phyloP scores from a whole-genome alignment of 1,140 invertebrate species.

The Asobara japonica region DNA sequence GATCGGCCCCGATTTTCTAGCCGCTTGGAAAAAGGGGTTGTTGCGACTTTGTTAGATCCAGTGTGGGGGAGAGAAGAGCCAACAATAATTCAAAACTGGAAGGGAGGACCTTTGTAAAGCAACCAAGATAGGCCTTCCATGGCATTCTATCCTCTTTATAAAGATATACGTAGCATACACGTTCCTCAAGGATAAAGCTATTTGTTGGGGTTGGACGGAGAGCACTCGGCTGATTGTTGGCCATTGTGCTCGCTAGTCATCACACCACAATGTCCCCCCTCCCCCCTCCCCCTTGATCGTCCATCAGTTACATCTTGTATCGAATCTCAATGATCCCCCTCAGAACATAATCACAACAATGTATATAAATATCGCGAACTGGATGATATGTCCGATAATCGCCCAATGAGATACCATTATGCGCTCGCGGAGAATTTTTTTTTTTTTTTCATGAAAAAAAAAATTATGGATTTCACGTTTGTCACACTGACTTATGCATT shows the following conservation, averaged over 20 bases:
- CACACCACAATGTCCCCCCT: constrained; percentile 3
- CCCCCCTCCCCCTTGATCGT: too few relatives aligned
- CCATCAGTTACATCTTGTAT: constrained; percentile 16
- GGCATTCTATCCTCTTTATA: constrained; percentile 3
- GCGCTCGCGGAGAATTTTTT: too few relatives aligned
- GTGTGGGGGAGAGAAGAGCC: background rate
- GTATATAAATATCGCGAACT: background rate
- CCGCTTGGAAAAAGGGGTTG: constrained; percentile 13
- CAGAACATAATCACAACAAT: background rate
- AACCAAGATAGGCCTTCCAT: constrained; percentile 12
- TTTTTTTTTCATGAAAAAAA: too few relatives aligned
- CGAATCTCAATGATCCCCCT: background rate
- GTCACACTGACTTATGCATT: too few relatives aligned
- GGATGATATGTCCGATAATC: background rate
- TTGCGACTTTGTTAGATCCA: background rate
- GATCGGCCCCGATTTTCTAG: background rate
- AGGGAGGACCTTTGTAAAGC: background rate
- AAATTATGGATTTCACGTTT: too few relatives aligned
- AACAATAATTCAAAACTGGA: constrained; percentile 28
- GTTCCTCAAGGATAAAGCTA: constrained; percentile 51
- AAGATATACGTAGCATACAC: constrained; percentile 21
- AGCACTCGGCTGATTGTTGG: constrained; percentile 59
- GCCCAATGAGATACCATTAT: too few relatives aligned
- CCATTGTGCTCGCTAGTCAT: constrained; percentile 49
- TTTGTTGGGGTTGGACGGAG: constrained; percentile 50